Evolutionary conservation across 1,140 invertebrate genomes (phyloP), one percentile per base, ranked within the genome.

Genomic region (Thereuonema tuberculata): DNA sequence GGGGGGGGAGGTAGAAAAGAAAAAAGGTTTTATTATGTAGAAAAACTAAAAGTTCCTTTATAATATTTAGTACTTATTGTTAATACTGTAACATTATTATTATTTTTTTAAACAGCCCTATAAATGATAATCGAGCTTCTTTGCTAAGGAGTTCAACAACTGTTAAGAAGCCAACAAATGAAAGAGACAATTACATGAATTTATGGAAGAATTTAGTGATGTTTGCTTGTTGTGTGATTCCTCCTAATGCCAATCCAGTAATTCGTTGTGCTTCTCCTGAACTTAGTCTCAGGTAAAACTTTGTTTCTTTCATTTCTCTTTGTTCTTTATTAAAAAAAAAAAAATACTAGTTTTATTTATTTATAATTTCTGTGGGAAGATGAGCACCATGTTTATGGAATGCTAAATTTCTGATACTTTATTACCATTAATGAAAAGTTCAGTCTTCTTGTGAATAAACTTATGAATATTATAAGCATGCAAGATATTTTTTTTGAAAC

Each of bases 121-220:
- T 94, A 12, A 96, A 87, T 73, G 95, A 98, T 70, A 97, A 95
- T 70, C 81, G 94, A 67, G 92, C 93, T 1, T 98, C 93, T 0
- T 77, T 98, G 9, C 75, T 99, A 28, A 71, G 89, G 70, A 81
- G 83, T 71, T 77, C 87, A 59, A 74, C 82, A 0, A 73, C 74
- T 64, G 77, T 89, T 58, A 80, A 86, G 72, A 95, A 93, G 70
- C 89, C 88, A 27, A 82, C 86, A 43, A 93, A 87, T 64, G 91
- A 95, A 74, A 76, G 90, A 66, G 93, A 97, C 71, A 81, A 89
- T 47, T 93, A 96, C 71, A 83, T 97, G 76, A 83, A 87, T 70
- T 79, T 96, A 0, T 98, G 93, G 93, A 87, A 93, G 68, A 96
- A 96, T 76, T 97, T 97, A 74, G 81, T 94, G 55, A 89, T 91